A percentile compares a stretch with the other conserved stretches of the same genome.
phyloP scores from a whole-genome alignment of 1,140 invertebrate genomes.

The Geopemphigus sp. region DNA sequence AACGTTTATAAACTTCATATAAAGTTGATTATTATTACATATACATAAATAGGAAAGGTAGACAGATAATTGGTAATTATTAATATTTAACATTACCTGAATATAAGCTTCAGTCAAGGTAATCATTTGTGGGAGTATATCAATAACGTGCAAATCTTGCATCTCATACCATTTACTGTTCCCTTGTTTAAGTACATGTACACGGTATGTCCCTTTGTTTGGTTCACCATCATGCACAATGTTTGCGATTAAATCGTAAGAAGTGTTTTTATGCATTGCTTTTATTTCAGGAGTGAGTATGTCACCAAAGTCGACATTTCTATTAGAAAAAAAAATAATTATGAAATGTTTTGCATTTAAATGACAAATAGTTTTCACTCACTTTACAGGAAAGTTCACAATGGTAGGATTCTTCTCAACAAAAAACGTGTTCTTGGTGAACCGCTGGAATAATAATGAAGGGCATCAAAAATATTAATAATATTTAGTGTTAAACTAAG shows the following conservation, averaged over 20 bases:
- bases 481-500: too few relatives aligned
- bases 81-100: constrained; percentile 61
- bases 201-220: constrained; percentile 88
- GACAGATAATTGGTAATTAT: neutral
- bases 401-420: constrained; percentile 99
- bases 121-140: constrained; percentile 99
- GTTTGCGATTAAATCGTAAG: constrained; percentile 96
- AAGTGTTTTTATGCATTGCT: constrained; percentile 74
- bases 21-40: neutral
- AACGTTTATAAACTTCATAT: neutral
- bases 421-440: constrained; percentile 99
- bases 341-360: neutral
- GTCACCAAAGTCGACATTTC: constrained; percentile 96
- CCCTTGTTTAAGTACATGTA: constrained; percentile 91
- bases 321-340: constrained; percentile 55
- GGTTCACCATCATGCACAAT: constrained; percentile 98
- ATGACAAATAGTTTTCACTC: constrained; percentile 56
- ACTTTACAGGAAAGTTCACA: constrained; percentile 99
- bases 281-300: constrained; percentile 83
- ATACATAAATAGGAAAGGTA: neutral
- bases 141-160: constrained; percentile 97
- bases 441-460: constrained; percentile 60
- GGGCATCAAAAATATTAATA: too few relatives aligned
- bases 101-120: constrained; percentile 98
- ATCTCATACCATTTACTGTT: constrained; percentile 87